Evolutionary conservation across 2,888 invertebrate species (phyloP).

Genomic region (Nezara viridula): DNA sequence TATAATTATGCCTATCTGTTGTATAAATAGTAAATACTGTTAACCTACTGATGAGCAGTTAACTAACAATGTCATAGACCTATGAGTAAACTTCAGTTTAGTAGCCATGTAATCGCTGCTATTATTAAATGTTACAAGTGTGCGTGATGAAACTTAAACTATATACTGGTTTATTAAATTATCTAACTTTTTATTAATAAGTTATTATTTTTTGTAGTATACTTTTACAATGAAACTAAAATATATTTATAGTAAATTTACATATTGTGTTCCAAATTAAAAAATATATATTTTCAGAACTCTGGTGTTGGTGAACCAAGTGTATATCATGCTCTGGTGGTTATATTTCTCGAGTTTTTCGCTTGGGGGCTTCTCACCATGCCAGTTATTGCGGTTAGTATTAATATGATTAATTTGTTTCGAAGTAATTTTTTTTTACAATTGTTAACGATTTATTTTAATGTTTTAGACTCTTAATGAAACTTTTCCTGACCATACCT

Average conservation of each 20-base stretch:
- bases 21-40: not conserved
- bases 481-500: conserved; percentile 98
- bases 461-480: conserved; percentile 86
- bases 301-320: conserved; percentile 94
- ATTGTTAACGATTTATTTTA: not conserved
- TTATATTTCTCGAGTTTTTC: conserved; percentile 99
- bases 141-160: not conserved
- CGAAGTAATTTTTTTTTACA: not conserved
- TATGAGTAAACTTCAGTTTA: not conserved
- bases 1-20: not conserved
- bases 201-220: not conserved
- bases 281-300: conserved; percentile 74
- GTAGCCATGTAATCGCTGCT: not conserved
- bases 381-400: conserved; percentile 89
- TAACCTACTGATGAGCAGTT: not conserved
- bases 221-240: not conserved
- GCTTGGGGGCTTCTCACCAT: conserved; percentile 99
- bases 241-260: conserved; percentile 1
- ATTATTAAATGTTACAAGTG: not conserved
- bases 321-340: conserved; percentile 97
- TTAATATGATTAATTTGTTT: not conserved
- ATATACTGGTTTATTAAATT: not conserved
- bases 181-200: not conserved
- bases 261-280: conserved; percentile 62
- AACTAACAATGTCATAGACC: not conserved